Evolutionary conservation across 2,113 vertebrate genomes (phyloP), one percentile per base, ranked within the genome.

Genomic region (Nothocercus nigrocapillus): DNA sequence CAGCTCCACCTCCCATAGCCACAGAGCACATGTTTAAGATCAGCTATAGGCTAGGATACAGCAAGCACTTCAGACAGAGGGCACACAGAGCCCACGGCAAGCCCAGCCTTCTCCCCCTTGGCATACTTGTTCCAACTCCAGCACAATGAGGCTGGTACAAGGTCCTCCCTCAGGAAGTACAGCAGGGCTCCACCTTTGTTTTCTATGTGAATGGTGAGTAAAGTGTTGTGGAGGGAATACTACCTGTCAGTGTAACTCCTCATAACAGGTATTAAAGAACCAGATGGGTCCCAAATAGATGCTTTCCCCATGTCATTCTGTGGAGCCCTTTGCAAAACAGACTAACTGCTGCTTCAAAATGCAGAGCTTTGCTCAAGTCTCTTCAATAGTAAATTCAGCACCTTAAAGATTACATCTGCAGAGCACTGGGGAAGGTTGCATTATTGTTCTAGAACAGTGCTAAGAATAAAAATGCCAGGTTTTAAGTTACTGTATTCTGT

Each of bases 401-500:
- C 36, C 81, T 79, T 79, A 54, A 88, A 95, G 36, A 73, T 64
- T 53, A 94, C 94, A 85, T 59, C 44, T 2, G 1, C 25, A 38
- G 69, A 75, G 54, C 69, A 72, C 36, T 91, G 79, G 67, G 36
- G 74, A 85, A 77, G 42, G 36, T 51, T 78, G 56, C 18, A 2
- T 85, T 92, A 76, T 14, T 94, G 78, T 59, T 92, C 91, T 95
- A 96, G 79, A 59, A 69, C 81, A 62, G 59, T 62, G 92, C 84
- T 95, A 86, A 76, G 78, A 80, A 92, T 75, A 44, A 88, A 97
- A 86, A 66, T 53, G 25, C 40, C 67, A 89, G 91, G 84, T 82
- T 94, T 95, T 74, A 92, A 89, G 92, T 95, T 89, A 87, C 86
- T 88, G 47, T 81, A 81, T 91, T 96, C 94, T 96, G 92, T 87